A percentile compares a stretch with the other conserved stretches of the same genome.
phyloP scores from a whole-genome alignment of 2,888 invertebrate genomes.

The Eutolmus rufibarbis region DNA sequence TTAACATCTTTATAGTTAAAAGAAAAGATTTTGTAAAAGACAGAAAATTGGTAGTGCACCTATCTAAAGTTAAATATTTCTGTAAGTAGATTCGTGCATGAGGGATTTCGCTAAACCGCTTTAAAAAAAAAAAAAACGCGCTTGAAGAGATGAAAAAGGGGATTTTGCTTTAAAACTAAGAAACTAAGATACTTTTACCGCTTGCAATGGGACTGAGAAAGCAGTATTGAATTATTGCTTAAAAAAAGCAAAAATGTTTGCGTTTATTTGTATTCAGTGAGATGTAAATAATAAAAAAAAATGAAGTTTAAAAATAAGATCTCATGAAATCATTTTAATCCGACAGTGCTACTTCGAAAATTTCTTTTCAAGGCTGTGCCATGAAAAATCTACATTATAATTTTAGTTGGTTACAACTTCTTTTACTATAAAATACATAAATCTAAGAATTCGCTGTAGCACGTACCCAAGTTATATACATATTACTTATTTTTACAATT shows the following conservation, averaged over 20 bases:
- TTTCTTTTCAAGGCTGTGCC: background rate
- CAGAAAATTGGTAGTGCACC: background rate
- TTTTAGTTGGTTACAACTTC: no score
- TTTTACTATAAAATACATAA: background rate
- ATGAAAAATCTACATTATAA: background rate
- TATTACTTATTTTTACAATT: no score
- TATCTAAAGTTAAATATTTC: background rate
- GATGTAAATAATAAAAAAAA: background rate
- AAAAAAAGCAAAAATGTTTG: background rate
- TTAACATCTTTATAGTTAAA: background rate
- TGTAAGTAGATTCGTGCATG: constrained; percentile 21
- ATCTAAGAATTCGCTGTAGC: background rate
- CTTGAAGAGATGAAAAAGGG: background rate
- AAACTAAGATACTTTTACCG: background rate
- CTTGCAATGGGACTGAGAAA: background rate
- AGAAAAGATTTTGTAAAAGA: constrained; percentile 1
- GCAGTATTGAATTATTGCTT: background rate
- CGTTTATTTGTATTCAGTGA: background rate
- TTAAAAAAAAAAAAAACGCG: background rate
- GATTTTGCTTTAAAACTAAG: background rate
- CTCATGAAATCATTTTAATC: background rate
- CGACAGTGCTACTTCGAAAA: background rate
- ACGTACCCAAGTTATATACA: background rate
- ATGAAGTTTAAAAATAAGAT: background rate
- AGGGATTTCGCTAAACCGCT: background rate